Percentiles rank a stretch among this genome's conserved stretches.
Evolutionary conservation across 2,888 invertebrate species (phyloP).

Genomic region (Leptinotarsa rubiginosa): DNA sequence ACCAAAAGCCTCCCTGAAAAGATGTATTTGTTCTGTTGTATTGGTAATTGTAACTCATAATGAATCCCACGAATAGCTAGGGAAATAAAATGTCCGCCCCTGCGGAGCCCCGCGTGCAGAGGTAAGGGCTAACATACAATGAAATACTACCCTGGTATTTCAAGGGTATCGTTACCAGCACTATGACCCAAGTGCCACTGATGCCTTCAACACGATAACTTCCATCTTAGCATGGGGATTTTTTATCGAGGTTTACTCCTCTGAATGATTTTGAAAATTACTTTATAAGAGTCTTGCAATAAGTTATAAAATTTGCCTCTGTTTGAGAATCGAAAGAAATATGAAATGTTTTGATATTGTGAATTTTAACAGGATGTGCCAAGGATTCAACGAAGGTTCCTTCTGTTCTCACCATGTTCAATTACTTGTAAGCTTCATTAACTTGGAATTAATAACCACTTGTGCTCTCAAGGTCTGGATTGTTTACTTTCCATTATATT

Average conservation of each 20-base stretch:
- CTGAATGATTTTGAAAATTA: background rate
- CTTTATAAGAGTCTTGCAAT: background rate
- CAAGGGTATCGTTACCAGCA: constrained; percentile 39
- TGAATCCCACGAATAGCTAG: constrained; percentile 30
- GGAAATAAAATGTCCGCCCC: constrained; percentile 22
- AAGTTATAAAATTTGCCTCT: background rate
- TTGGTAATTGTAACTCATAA: constrained; percentile 23
- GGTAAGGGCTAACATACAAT: constrained; percentile 32
- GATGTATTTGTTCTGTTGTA: constrained; percentile 19
- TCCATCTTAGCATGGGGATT: constrained; percentile 38
- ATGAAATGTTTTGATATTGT: too few species aligned
- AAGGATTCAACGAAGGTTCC: too few species aligned
- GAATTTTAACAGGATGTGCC: too few species aligned
- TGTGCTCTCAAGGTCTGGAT: too few species aligned
- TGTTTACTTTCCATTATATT: too few species aligned
- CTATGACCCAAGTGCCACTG: constrained; percentile 35
- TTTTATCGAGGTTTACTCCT: constrained; percentile 42
- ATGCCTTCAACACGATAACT: constrained; percentile 41
- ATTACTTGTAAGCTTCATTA: too few species aligned
- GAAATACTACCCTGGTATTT: constrained; percentile 35
- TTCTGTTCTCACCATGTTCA: too few species aligned
- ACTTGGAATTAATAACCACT: too few species aligned
- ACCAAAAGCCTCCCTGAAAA: constrained; percentile 12
- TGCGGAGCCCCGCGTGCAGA: constrained; percentile 23
- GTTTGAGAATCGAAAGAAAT: too few species aligned